Evolutionary conservation across 2,113 vertebrate species (phyloP).

Genomic region (Orycteropus afer): DNA sequence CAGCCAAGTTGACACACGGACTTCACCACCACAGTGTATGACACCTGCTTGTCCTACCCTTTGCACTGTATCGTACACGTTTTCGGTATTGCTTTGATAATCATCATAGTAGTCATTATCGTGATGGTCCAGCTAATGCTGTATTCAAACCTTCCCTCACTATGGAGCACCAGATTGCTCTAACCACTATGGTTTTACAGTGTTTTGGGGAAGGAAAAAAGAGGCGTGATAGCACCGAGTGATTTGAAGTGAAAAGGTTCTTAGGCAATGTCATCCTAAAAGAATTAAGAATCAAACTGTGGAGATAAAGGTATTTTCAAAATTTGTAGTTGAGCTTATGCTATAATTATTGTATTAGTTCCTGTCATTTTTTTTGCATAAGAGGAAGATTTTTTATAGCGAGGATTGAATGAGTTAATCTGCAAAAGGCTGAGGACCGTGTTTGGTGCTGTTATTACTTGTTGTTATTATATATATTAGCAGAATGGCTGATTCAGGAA

Average conservation of each 20-base stretch:
- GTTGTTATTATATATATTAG: not conserved
- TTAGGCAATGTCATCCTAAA: slow-evolving; percentile 4
- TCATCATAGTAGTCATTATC: not conserved
- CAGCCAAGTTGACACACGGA: too few relatives aligned
- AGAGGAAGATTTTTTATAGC: not conserved
- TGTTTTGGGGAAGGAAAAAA: slow-evolving; percentile 14
- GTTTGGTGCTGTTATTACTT: not conserved
- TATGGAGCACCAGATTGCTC: not conserved
- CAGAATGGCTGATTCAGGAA: not conserved
- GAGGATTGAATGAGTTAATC: not conserved
- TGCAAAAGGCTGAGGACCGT: not conserved
- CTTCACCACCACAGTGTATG: not conserved
- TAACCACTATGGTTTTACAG: slow-evolving; percentile 1
- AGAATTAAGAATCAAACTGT: not conserved
- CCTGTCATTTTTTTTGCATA: not conserved
- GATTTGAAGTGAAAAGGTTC: not conserved
- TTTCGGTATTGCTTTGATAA: slow-evolving; percentile 22
- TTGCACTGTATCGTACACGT: not conserved
- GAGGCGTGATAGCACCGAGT: not conserved
- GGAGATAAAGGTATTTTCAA: slow-evolving; percentile 33
- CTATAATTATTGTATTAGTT: not conserved
- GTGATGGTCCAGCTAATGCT: not conserved
- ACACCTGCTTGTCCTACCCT: not conserved
- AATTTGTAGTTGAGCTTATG: not conserved
- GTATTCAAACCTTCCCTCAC: not conserved